Percentiles rank a stretch among this genome's conserved stretches.
phyloP scores from a whole-genome alignment of 2,113 vertebrate genomes.

The Epinephelus fuscoguttatus region DNA sequence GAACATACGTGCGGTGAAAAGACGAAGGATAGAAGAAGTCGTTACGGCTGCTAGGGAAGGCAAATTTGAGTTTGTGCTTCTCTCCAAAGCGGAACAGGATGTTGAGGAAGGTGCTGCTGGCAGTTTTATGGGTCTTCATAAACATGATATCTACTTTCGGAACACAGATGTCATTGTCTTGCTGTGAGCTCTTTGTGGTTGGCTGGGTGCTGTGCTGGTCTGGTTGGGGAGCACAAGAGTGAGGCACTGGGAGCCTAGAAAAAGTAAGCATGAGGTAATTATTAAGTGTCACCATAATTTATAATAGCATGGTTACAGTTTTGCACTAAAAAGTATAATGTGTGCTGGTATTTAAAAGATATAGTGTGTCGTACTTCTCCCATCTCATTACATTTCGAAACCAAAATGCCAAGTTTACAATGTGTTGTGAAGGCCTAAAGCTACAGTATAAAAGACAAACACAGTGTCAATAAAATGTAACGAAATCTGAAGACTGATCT shows the following conservation, averaged over 20 bases:
- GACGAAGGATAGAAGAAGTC: constrained; percentile 90
- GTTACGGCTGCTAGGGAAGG: constrained; percentile 89
- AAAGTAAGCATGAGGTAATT: background rate
- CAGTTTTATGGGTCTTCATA: constrained; percentile 96
- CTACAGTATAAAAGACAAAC: no score
- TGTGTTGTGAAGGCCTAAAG: background rate
- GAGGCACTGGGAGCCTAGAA: constrained; percentile 83
- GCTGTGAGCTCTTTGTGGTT: constrained; percentile 43
- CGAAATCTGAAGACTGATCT: background rate
- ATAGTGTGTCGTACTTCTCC: background rate
- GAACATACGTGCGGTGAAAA: constrained; percentile 89
- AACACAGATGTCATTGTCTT: constrained; percentile 72
- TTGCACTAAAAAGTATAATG: background rate
- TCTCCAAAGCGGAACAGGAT: constrained; percentile 94
- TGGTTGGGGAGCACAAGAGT: constrained; percentile 82
- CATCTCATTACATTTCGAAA: background rate
- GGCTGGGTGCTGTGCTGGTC: fast-evolving
- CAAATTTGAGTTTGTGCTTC: constrained; percentile 90
- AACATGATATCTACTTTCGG: constrained; percentile 91
- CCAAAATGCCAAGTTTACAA: background rate
- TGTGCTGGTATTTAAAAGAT: background rate
- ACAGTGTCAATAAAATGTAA: background rate
- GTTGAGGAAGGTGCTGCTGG: constrained; percentile 94
- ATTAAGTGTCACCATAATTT: background rate
- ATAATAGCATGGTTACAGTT: background rate